Conservation (phyloP, 1,140 invertebrate species). For the Plodia interpunctella region DNA sequence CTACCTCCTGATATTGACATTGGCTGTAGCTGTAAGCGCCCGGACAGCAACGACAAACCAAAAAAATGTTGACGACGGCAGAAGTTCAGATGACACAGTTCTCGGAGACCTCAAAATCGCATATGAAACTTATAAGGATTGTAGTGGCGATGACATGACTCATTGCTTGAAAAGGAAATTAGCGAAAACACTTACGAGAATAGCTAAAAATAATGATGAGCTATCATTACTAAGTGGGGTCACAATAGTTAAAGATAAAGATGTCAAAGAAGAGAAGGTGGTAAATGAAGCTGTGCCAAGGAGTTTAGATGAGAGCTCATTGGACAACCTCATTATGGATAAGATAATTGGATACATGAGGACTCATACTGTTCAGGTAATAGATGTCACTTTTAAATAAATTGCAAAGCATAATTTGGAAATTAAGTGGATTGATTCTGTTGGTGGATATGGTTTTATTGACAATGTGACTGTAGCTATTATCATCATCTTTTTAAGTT, state of each 20-base stretch:
- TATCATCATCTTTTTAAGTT: too few species aligned
- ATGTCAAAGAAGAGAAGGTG: slow-evolving; percentile 47
- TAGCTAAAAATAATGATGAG: slow-evolving; percentile 77
- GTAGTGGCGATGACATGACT: slow-evolving; percentile 81
- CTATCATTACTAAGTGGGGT: slow-evolving; percentile 84
- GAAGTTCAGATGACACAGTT: slow-evolving; percentile 65
- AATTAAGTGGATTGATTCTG: too few species aligned
- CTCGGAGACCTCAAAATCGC: slow-evolving; percentile 67
- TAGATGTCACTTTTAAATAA: too few species aligned
- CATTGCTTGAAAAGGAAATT: slow-evolving; percentile 88
- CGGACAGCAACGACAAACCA: slow-evolving; percentile 62
- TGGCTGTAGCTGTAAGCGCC: slow-evolving; percentile 59
- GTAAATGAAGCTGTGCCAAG: slow-evolving; percentile 81
- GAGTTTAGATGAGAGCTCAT: slow-evolving; percentile 82
- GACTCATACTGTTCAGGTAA: slow-evolving; percentile 86
- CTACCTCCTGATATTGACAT: slow-evolving; percentile 65
- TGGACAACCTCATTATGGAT: slow-evolving; percentile 86
- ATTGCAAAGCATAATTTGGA: too few species aligned
- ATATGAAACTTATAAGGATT: slow-evolving; percentile 83
- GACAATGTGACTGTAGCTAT: too few species aligned
- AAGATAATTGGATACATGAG: slow-evolving; percentile 85
- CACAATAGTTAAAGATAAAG: slow-evolving; percentile 81
- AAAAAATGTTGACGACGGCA: slow-evolving; percentile 58
- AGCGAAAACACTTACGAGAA: slow-evolving; percentile 83
- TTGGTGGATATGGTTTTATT: too few species aligned